Evolutionary conservation across 2,797 vertebrate genomes (phyloP).

Genomic region (Myotis myotis): DNA sequence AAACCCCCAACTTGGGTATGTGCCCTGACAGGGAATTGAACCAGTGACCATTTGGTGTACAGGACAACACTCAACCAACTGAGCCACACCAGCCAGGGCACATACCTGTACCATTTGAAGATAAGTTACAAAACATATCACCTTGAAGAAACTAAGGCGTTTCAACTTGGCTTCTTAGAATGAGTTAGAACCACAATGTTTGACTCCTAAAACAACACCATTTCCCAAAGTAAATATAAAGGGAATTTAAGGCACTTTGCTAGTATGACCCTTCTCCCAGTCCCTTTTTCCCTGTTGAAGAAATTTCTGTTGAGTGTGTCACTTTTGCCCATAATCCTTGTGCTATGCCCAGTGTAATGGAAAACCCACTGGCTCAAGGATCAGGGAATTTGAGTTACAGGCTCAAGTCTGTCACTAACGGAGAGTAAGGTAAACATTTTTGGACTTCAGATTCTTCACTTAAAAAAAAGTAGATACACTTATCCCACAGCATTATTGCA

Average conservation of each 20-base stretch:
- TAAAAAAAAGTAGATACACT: neutral
- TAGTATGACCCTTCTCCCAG: neutral
- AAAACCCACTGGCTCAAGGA: neutral
- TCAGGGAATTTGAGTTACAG: neutral
- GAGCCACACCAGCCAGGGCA: too few species aligned
- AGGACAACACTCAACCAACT: too few species aligned
- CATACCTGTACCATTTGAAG: neutral
- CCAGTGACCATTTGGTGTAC: too few species aligned
- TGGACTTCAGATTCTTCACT: neutral
- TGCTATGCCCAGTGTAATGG: neutral
- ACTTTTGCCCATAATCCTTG: neutral
- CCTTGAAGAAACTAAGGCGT: neutral
- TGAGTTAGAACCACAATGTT: neutral
- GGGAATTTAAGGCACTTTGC: neutral
- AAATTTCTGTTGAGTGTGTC: neutral
- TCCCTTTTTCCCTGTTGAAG: neutral
- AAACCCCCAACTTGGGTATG: too few species aligned
- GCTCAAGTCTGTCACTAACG: neutral
- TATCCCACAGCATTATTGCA: neutral
- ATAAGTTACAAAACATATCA: neutral
- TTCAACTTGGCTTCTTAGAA: neutral
- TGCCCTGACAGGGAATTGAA: too few species aligned
- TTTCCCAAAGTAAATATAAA: neutral
- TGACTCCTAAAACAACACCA: neutral
- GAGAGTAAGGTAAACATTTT: accelerated